Evolutionary conservation across 2,888 invertebrate species (phyloP), one percentile per base, ranked within the genome.

Genomic region (Drosophila incognita): DNA sequence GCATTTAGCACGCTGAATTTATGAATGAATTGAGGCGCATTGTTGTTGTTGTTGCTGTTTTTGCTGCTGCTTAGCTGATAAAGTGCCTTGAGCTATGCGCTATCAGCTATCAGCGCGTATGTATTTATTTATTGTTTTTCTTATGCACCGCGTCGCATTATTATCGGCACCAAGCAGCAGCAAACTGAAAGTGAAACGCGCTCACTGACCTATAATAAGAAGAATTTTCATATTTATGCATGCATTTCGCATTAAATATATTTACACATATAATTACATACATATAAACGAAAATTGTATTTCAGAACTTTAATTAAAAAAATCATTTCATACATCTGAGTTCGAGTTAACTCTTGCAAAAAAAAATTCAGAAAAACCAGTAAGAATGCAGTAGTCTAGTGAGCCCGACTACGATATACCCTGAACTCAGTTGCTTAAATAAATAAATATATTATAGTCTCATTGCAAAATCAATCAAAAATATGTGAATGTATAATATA

Each of bases 201-300:
- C 87, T 78, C 82, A 85, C 87, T 86, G 86, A 86, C 86, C 86
- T 86, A 87, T 86, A 83, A 86, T 86, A 86, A 87, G 74, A 81
- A 21, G 1, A n/a, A 74, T 80, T 82, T 87, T 71, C 61, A 72
- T 69, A 80, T 80, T 74, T 61, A 74, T 66, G 49, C 70, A 57
- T 57, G 49, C 69, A 8, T 15, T 46, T 46, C 46, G 51, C 58
- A 51, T 59, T n/a, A 24, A 59, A 59, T 40, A 48, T 24, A 38
- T 11, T 40, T 4, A 18, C 35, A 49, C n/a, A 42, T 5, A 42
- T n/a, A 11, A 42, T n/a, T 29, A 31, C n/a, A 18, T n/a, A 40
- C 10, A 35, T 13, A 18, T 13, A 36, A 69, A 31, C 18, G 42
- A n/a, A 49, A 33, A 42, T 13, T 6, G 8, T 42, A 18, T 18